Evolutionary conservation across 2,797 vertebrate genomes (phyloP).

Genomic region (Sebastiscus tertius): DNA sequence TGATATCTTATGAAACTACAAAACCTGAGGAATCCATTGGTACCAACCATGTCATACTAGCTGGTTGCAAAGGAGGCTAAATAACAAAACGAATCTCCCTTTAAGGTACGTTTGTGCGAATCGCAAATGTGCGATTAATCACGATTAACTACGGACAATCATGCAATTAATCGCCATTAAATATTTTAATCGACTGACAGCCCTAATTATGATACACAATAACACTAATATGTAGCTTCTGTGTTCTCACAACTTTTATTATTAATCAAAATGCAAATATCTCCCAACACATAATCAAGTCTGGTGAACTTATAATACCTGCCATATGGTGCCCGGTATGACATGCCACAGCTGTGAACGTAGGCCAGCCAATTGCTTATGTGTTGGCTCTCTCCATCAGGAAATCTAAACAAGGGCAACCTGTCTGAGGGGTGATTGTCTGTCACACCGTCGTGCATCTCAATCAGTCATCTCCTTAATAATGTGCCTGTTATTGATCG

Average conservation of each 20-base stretch:
- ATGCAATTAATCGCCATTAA: too few species aligned
- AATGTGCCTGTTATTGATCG: conserved; percentile 50
- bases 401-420: conserved; percentile 54
- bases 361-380: conserved; percentile 39
- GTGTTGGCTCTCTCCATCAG: conserved; percentile 51
- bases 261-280: conserved; percentile 34
- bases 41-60: too few species aligned
- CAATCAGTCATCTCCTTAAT: conserved; percentile 57
- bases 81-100: too few species aligned
- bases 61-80: too few species aligned
- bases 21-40: too few species aligned
- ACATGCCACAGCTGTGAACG: conserved; percentile 65
- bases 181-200: too few species aligned
- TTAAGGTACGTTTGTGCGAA: too few species aligned
- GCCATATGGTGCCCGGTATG: conserved; percentile 55
- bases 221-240: conserved; percentile 5
- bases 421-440: conserved; percentile 68
- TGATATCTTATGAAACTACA: too few species aligned
- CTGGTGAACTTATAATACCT: conserved; percentile 41
- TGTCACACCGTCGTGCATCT: conserved; percentile 52
- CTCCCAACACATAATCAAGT: conserved; percentile 42
- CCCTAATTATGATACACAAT: background rate
- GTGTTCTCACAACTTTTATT: background rate
- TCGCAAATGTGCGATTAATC: too few species aligned
- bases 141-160: too few species aligned